Percentiles rank a stretch among this genome's conserved stretches.
These are phyloP conservation scores for Tortricodes alternella DNA, from an alignment of 2,888 invertebrate genomes.

Conservation along the genomic window DNA sequence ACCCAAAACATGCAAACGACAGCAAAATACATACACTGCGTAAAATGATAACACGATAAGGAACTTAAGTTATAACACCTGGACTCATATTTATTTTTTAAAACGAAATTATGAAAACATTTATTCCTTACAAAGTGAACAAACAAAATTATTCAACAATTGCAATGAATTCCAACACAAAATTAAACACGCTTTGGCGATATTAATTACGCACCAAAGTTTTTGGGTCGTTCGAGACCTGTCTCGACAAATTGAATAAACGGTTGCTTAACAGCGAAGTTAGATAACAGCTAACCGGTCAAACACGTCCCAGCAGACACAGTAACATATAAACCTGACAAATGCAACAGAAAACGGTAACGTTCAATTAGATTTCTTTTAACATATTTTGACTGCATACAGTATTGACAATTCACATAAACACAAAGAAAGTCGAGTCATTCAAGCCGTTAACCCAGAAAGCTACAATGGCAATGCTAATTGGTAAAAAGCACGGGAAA, in stretches of 20 bases:
- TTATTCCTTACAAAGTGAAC: too few relatives aligned
- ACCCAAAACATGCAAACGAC: not conserved
- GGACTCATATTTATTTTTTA: too few relatives aligned
- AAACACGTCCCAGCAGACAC: slow-evolving; percentile 3
- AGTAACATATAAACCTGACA: slow-evolving; percentile 16
- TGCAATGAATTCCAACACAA: not conserved
- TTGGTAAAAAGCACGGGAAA: slow-evolving; percentile 31
- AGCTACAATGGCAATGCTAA: slow-evolving; percentile 32
- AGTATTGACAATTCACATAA: slow-evolving; percentile 21
- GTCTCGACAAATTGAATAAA: slow-evolving; percentile 12
- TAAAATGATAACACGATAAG: too few relatives aligned
- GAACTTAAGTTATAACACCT: too few relatives aligned
- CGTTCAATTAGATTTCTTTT: not conserved
- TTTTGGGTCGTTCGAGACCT: slow-evolving; percentile 19
- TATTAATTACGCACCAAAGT: slow-evolving; percentile 8
- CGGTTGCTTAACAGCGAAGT: slow-evolving; percentile 19
- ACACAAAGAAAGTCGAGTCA: slow-evolving; percentile 15
- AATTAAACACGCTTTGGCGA: slow-evolving; percentile 7
- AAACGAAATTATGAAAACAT: too few relatives aligned
- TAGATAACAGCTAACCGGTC: slow-evolving; percentile 24
- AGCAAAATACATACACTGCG: too few relatives aligned
- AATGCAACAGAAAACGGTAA: not conserved
- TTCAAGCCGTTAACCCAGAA: slow-evolving; percentile 29
- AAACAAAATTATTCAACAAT: not conserved
- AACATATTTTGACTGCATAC: not conserved